phyloP scores from a whole-genome alignment of 92 coral and sea anemone genomes.

The Paragorgia papillata region DNA sequence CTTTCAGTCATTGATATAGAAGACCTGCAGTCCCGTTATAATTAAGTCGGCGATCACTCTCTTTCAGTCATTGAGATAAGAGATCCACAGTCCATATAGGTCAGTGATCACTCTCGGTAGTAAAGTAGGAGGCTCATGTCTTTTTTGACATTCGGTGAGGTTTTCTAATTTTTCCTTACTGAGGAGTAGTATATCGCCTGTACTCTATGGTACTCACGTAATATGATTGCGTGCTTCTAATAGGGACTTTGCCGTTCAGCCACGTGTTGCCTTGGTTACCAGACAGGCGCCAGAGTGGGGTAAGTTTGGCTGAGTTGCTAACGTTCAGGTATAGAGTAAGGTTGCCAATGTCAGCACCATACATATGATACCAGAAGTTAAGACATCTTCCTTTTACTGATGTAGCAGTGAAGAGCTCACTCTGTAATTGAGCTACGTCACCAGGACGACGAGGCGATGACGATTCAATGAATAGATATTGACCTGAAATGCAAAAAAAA shows the following conservation, averaged over 20 bases:
- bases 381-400: conserved; percentile 29
- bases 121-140: too few species aligned
- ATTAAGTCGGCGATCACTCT: too few species aligned
- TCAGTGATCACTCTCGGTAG: too few species aligned
- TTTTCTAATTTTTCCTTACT: too few species aligned
- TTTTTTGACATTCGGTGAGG: too few species aligned
- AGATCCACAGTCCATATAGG: too few species aligned
- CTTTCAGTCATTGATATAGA: too few species aligned
- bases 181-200: too few species aligned
- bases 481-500: conserved; percentile 1
- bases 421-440: conserved; percentile 22
- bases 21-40: too few species aligned
- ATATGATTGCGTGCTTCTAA: conserved; percentile 51
- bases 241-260: conserved; percentile 79
- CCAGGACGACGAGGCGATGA: conserved; percentile 37
- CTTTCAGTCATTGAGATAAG: too few species aligned
- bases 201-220: conserved; percentile 56
- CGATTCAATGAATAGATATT: conserved; percentile 25
- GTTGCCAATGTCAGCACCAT: conserved; percentile 34
- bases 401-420: conserved; percentile 12
- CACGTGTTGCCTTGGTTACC: conserved; percentile 85
- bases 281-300: conserved; percentile 71
- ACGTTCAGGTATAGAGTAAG: conserved; percentile 28
- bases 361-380: conserved; percentile 37
- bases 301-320: not conserved